Evolutionary conservation across 2,113 vertebrate genomes (phyloP), one percentile per base, ranked within the genome.

Genomic region (Hyla sarda): DNA sequence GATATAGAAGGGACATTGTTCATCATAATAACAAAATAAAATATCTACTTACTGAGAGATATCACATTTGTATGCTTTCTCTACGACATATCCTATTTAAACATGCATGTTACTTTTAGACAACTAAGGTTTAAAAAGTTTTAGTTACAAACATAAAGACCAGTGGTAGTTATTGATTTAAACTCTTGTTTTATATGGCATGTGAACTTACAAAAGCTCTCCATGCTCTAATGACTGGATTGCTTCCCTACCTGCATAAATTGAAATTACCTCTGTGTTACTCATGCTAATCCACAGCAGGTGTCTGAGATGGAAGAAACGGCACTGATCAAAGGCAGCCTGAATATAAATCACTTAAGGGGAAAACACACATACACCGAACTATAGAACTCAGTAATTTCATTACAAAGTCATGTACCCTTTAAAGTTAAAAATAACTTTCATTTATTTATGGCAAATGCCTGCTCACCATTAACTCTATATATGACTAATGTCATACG

Each of bases 211-310:
- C 83, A 79, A 85, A 85, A 79, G 75, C 84, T 79, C 75, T 79
- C 60, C 62, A 71, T 79, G 75, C 47, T 79, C 60, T 45, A 79
- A 45, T 25, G 75, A 85, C 47, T 78, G 75, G 48, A 79, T 85
- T 69, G 84, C 58, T 79, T 85, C 75, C 84, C 75, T 85, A 79
- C 84, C 75, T 85, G 47, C 47, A 77, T 85, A 79, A 85, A 79
- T 71, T 85, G 74, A 85, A 85, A 85, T 79, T 79, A 72, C 84
- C 84, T 86, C 76, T 58, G 76, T 72, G 76, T 60, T 86, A 56
- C 48, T 78, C 76, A 80, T 73, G 62, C 50, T 86, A 72, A 81
- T 86, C 76, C 76, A 86, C 84, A 80, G 84, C 65, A 86, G 75
- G 75, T 81, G 75, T 76, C 73, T 62, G 14, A 30, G 16, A 56